Evolutionary conservation across 2,113 vertebrate species (phyloP), one percentile per base, ranked within the genome.

Genomic region (Hippocampus zosterae): DNA sequence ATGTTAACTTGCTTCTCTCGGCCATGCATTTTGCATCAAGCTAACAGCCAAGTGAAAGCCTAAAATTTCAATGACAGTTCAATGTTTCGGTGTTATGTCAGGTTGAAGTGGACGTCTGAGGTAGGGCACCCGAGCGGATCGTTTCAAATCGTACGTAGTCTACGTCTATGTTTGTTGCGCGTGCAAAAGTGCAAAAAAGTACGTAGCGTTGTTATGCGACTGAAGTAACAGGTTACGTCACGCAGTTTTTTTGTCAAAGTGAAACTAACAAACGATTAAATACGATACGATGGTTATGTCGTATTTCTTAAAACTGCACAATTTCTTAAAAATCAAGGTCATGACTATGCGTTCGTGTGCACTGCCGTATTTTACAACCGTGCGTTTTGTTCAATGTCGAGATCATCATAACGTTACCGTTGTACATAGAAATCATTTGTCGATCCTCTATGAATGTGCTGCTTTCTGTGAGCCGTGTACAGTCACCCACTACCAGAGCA

Each of bases 41-140:
- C 33, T 10, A 11, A 59, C 60, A 68, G 59, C 46, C 25, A 53
- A 48, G 27, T 73, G 75, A 77, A 77, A 81, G 81, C 81, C 83
- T 76, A 25, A 50, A 23, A 59, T 76, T 62, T 40, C 80, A 82
- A 80, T 82, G 83, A 76, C 79, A 73, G 48, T 72, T 52, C 25
- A 67, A 0, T 57, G 37, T 55, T 53, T 81, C 52, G 74, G 80
- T 77, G 52, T 57, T 72, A 56, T 55, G 63, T 52, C 42, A 67
- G n/a, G 9, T 27, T 19, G 11, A 42, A 13, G 12, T n/a, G 10
- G 21, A 2, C 33, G 18, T 10, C 16, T 67, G 18, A 52, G 9
- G 1, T 9, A 21, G 12, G 8, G 8, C 12, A 21, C 25, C 6
- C 19, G 27, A 1, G 16, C 15, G 15, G 23, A 40, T 33, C 10